phyloP scores from a whole-genome alignment of 2,888 invertebrate genomes.

The Eupithecia dodoneata region DNA sequence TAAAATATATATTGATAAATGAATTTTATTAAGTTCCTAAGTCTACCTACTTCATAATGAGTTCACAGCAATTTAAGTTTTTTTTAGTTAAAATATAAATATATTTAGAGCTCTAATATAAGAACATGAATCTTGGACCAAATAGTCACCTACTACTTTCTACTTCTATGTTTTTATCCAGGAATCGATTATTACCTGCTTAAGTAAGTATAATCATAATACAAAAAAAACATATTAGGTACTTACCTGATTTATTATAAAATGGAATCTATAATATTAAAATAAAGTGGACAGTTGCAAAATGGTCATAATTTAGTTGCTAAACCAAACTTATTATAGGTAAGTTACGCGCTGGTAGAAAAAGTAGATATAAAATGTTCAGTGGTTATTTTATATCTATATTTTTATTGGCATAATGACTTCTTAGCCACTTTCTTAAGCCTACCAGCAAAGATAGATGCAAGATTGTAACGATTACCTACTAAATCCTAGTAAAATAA shows the following conservation, averaged over 20 bases:
- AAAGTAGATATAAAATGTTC: too few species aligned
- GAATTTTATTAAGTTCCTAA: background rate
- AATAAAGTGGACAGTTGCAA: background rate
- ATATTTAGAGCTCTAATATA: background rate
- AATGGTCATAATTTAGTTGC: background rate
- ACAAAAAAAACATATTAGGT: too few species aligned
- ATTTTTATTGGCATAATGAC: background rate
- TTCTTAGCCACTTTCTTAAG: slow-evolving; percentile 1
- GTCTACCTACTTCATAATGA: too few species aligned
- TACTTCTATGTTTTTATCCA: background rate
- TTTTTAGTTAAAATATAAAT: background rate
- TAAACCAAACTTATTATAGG: background rate
- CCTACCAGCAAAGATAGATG: slow-evolving; percentile 7
- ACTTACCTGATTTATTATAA: too few species aligned
- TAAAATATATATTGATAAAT: slow-evolving; percentile 1
- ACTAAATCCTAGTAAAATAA: background rate
- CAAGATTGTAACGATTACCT: background rate
- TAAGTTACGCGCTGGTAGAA: background rate
- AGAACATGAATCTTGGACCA: background rate
- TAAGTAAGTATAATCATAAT: background rate
- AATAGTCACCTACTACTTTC: background rate
- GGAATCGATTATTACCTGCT: background rate
- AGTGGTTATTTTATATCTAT: background rate
- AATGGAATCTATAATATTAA: background rate
- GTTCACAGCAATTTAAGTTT: too few species aligned